Conservation (phyloP, 1,140 invertebrate species). For the Aphaenogaster floridana region DNA sequence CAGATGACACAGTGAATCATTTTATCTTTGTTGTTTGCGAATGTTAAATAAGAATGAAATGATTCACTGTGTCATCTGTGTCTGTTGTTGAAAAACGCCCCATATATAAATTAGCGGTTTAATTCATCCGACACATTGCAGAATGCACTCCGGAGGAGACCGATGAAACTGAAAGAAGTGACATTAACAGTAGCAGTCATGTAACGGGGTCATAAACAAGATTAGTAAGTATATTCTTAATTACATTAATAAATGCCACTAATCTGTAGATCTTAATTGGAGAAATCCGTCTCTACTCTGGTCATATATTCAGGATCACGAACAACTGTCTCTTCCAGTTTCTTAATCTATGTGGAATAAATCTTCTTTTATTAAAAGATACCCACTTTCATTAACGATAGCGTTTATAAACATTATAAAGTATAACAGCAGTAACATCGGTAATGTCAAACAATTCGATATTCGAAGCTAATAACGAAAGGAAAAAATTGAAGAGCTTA, state of each 20-base stretch:
- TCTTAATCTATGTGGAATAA: not conserved
- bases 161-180: not conserved
- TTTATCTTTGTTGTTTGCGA: too few species aligned
- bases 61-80: too few species aligned
- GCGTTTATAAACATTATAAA: not conserved
- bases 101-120: not conserved
- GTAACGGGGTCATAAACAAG: slow-evolving; percentile 36
- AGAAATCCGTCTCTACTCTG: not conserved
- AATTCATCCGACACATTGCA: not conserved
- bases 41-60: too few species aligned
- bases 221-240: slow-evolving; percentile 19
- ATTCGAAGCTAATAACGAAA: not conserved
- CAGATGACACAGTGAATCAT: too few species aligned
- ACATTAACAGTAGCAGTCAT: not conserved
- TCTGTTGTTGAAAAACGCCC: too few species aligned
- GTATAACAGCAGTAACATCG: not conserved
- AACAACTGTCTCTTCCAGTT: not conserved
- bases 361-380: not conserved
- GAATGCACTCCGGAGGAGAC: not conserved
- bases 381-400: not conserved
- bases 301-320: not conserved
- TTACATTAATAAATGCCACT: slow-evolving; percentile 11
- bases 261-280: slow-evolving; percentile 19
- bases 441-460: not conserved
- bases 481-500: slow-evolving; percentile 4